phyloP scores from a whole-genome alignment of 2,797 vertebrate species.

The Pangasius djambal region DNA sequence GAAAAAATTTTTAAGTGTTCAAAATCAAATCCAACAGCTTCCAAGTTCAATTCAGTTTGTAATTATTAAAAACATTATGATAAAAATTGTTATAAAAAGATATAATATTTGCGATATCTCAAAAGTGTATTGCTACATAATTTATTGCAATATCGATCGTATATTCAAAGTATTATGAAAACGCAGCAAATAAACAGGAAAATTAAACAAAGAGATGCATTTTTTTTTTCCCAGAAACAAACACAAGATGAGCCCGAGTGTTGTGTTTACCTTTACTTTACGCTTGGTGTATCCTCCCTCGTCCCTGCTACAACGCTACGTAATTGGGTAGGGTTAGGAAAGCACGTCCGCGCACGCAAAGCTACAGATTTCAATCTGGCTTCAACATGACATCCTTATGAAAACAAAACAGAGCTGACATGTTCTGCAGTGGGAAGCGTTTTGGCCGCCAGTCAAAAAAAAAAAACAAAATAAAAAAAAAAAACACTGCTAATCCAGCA shows the following conservation, averaged over 20 bases:
- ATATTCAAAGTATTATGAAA: not conserved
- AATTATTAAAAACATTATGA: not conserved
- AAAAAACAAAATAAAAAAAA: not conserved
- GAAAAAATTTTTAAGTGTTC: not conserved
- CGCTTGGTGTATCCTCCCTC: not conserved
- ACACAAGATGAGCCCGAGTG: not conserved
- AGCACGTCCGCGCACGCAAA: not conserved
- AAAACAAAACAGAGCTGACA: not conserved
- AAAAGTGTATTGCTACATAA: not conserved
- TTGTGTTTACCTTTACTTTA: not conserved
- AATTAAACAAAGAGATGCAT: not conserved
- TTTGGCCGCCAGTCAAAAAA: conserved; percentile 1
- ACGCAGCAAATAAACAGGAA: not conserved
- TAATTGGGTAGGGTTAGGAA: not conserved
- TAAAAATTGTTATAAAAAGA: not conserved
- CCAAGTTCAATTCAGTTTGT: not conserved
- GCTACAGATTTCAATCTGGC: not conserved
- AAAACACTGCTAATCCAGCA: not conserved
- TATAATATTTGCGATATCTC: no score
- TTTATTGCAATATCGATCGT: not conserved
- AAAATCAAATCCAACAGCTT: not conserved
- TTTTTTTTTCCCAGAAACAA: no score
- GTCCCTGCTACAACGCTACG: not conserved
- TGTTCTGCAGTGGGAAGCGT: not conserved
- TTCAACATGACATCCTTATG: conserved; percentile 7